Conservation (phyloP, 2,888 invertebrate genomes). For the Drosophila mimetica region DNA sequence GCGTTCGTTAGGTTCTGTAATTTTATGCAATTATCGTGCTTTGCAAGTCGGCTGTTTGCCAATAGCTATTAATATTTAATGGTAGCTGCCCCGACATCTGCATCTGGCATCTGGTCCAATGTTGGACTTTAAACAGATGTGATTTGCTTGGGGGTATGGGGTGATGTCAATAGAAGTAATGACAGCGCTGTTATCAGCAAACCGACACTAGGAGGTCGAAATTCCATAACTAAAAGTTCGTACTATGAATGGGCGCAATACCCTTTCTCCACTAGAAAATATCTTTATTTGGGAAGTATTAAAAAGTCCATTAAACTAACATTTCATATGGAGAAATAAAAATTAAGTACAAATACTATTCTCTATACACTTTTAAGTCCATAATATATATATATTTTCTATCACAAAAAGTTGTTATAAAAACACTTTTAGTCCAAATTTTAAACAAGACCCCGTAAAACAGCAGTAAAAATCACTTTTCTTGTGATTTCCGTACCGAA, state of each 20-base stretch:
- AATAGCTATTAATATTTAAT: constrained; percentile 48
- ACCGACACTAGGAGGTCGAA: not conserved
- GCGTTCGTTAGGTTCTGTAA: constrained; percentile 22
- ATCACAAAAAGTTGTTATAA: not conserved
- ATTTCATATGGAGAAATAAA: not conserved
- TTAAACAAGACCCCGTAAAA: not conserved
- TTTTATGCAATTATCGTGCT: constrained; percentile 46
- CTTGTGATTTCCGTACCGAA: not conserved
- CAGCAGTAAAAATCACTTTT: not conserved
- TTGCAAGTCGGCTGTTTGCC: constrained; percentile 24
- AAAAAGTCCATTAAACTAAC: not conserved
- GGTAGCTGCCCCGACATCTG: constrained; percentile 27
- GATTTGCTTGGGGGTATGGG: not conserved
- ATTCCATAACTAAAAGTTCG: not conserved
- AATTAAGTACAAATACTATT: not conserved
- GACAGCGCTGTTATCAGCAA: constrained; percentile 17
- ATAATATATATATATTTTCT: not conserved
- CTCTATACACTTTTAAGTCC: not conserved
- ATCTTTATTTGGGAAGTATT: not conserved
- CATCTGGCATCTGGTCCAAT: constrained; percentile 40
- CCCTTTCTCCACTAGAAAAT: not conserved
- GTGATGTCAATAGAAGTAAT: not conserved
- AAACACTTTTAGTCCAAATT: not conserved
- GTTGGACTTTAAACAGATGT: constrained; percentile 35
- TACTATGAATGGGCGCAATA: not conserved